Base-by-base conservation (phyloP, 30 jellyfish, hydroid and myxozoan genomes). In the Chironex yamaguchii region DNA sequence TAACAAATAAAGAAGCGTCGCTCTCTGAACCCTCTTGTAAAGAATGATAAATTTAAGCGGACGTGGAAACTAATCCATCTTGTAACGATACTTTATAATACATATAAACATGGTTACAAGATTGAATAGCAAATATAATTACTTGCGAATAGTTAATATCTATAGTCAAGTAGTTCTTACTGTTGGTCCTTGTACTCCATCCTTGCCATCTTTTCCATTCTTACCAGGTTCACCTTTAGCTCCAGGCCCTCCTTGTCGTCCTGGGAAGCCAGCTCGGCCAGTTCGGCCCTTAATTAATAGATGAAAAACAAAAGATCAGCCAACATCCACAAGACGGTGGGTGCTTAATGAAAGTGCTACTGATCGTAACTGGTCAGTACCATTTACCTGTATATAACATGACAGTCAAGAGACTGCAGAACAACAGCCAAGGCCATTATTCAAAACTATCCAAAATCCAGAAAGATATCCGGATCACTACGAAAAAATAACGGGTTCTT, bases 201-300 rank as follows among this genome's bases (percentile, higher is more conserved):
- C 82, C 21, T 54, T 81, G 32, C 99, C 99, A 67, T 88, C 93
- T 80, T 66, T 54, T 28, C 99, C 99, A 4, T 71, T 62, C 9
- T 72, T 95, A 17, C 99, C 99, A n/a, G 70, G 77, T 23, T 34
- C 26, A 32, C 99, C 99, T 51, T 96, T 97, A 12, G 91, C 80
- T 3, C 99, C 99, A 65, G 89, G 91, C 27, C 49, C 88, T 42
- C 99, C 99, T 22, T 86, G 85, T 0, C 96, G 89, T 21, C 99
- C 99, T 24, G 97, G 92, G n/a, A 88, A 88, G 49, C 99, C 99
- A 23, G 95, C 85, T 26, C 90, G 87, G 2, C 99, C 99, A 69
- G 52, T 67, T 1, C 74, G 62, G 32, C 99, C 99, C 93, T 79
- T 29, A 9, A 79, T 49, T 0, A 0, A n/a, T 14, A 81, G 58